These are phyloP conservation scores for Nothura maculosa DNA, from an alignment of 2,797 vertebrate species.

Conservation along the genomic window DNA sequence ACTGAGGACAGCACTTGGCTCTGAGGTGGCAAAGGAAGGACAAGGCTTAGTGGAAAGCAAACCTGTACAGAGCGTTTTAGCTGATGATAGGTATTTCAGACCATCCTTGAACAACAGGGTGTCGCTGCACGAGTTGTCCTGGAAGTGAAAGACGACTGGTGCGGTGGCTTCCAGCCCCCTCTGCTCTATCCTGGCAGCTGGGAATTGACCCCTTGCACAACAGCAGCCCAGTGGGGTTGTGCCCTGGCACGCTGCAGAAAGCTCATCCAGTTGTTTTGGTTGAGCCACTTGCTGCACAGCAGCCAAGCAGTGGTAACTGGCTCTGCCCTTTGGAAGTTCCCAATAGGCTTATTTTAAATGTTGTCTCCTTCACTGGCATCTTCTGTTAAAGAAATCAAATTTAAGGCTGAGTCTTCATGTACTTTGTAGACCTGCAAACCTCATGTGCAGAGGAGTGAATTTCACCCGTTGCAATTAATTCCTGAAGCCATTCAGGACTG, in stretches of 20 bases:
- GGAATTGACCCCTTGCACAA: background rate
- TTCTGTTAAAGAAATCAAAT: background rate
- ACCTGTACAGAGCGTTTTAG: background rate
- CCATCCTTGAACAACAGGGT: accelerated
- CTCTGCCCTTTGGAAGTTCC: background rate
- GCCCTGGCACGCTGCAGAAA: background rate
- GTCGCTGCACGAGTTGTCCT: background rate
- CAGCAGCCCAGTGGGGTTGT: background rate
- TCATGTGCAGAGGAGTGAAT: background rate
- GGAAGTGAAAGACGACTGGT: background rate
- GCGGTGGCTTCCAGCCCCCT: background rate
- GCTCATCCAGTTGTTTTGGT: background rate
- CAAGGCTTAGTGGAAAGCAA: background rate
- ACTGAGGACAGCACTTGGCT: background rate
- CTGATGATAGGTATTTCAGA: background rate
- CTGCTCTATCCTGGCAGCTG: background rate
- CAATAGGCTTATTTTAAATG: background rate
- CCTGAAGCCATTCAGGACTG: background rate
- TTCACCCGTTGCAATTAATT: background rate
- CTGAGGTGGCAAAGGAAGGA: background rate
- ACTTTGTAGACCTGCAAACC: background rate
- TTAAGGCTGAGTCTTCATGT: background rate
- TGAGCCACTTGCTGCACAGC: background rate
- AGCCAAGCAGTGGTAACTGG: background rate
- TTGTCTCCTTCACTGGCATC: background rate